These are phyloP conservation scores for Accipiter virgatus DNA, from an alignment of 2,113 vertebrate species.

Conservation along the genomic window DNA sequence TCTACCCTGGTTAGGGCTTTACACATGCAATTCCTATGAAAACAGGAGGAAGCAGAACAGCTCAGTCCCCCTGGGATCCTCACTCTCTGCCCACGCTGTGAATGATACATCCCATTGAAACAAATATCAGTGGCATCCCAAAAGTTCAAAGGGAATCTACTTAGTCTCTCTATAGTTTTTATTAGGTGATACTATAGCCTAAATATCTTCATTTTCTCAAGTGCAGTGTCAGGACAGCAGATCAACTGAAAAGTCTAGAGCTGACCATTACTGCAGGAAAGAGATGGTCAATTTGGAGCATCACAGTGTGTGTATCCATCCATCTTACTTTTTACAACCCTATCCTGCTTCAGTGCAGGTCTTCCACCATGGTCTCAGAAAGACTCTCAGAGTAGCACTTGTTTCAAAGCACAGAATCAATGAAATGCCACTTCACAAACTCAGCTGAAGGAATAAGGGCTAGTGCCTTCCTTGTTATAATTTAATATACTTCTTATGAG, in stretches of 20 bases:
- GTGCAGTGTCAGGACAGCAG: not conserved
- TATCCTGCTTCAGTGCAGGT: not conserved
- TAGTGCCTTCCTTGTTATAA: not conserved
- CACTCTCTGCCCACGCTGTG: not conserved
- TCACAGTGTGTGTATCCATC: not conserved
- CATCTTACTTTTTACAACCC: not conserved
- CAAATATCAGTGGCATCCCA: not conserved
- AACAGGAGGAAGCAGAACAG: fast-evolving
- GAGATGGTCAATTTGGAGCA: not conserved
- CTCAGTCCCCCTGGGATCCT: not conserved
- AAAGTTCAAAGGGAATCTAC: not conserved
- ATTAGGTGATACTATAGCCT: not conserved
- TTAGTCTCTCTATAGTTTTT: not conserved
- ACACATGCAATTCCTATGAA: not conserved
- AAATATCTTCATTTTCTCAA: not conserved
- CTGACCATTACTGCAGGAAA: not conserved
- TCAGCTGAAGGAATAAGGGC: not conserved
- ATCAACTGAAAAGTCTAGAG: not conserved
- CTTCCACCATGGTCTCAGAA: not conserved
- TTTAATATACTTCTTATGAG: not conserved
- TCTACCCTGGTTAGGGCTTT: not conserved
- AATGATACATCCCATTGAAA: not conserved
- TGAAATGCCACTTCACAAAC: not conserved
- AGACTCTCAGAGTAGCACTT: fast-evolving
- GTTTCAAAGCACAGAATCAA: not conserved